These are phyloP conservation scores for Carterocephalus palaemon DNA, from an alignment of 2,888 invertebrate species.

Conservation along the genomic window DNA sequence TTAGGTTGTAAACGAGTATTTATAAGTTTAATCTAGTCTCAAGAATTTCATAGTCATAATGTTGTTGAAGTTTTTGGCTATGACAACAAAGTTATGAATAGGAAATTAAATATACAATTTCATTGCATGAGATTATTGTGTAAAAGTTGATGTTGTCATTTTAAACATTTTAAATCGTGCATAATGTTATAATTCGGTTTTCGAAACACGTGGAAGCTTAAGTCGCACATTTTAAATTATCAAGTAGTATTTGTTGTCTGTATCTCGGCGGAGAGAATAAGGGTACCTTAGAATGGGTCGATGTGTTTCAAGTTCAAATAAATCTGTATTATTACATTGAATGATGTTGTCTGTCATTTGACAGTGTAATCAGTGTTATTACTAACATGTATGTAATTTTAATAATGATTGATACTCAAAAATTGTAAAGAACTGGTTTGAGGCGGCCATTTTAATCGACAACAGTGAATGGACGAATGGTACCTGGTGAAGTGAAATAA, in stretches of 20 bases:
- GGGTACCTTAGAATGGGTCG: conserved; percentile 25
- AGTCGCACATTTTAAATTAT: conserved; percentile 61
- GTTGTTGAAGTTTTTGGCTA: conserved; percentile 50
- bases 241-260: conserved; percentile 52
- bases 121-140: conserved; percentile 40
- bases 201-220: conserved; percentile 55
- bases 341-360: too few species aligned
- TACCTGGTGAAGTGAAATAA: conserved; percentile 69
- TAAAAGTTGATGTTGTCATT: conserved; percentile 39
- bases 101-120: conserved; percentile 36
- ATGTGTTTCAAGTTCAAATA: too few species aligned
- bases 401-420: conserved; percentile 15
- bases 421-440: conserved; percentile 18
- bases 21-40: conserved; percentile 71
- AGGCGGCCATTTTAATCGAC: conserved; percentile 19
- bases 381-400: conserved; percentile 13
- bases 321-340: too few species aligned
- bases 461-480: conserved; percentile 33
- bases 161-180: conserved; percentile 31
- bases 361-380: conserved; percentile 20
- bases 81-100: conserved; percentile 41
- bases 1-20: conserved; percentile 25
- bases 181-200: conserved; percentile 40
- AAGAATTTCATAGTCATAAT: conserved; percentile 63
- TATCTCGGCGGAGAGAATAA: conserved; percentile 34